These are phyloP conservation scores for Spilosoma lubricipeda DNA, from an alignment of 2,888 invertebrate genomes.

Conservation along the genomic window DNA sequence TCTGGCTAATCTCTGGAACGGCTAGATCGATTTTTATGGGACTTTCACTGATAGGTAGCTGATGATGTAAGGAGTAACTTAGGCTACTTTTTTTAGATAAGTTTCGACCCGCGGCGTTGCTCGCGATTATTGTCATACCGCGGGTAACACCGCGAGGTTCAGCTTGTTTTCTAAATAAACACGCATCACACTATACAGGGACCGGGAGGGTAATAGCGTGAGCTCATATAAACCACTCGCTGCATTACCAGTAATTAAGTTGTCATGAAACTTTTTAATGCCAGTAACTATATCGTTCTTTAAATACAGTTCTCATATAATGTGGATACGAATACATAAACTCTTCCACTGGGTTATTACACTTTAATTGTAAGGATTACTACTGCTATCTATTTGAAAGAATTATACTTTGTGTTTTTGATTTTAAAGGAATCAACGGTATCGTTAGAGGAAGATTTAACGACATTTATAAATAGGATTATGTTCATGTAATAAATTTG, in stretches of 20 bases:
- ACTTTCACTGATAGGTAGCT: too few species aligned
- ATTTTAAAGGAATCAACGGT: background rate
- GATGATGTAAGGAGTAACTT: too few species aligned
- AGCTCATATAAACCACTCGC: background rate
- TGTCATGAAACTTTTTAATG: conserved; percentile 14
- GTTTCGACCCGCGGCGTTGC: too few species aligned
- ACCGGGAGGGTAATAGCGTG: background rate
- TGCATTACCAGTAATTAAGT: conserved; percentile 19
- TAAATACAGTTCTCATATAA: conserved; percentile 4
- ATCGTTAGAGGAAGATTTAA: background rate
- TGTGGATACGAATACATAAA: background rate
- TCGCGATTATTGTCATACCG: too few species aligned
- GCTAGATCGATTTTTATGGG: too few species aligned
- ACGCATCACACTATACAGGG: background rate
- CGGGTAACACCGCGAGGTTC: too few species aligned
- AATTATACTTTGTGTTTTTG: background rate
- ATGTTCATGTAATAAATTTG: background rate
- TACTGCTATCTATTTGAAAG: background rate
- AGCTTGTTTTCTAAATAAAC: background rate
- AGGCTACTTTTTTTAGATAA: too few species aligned
- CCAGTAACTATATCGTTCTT: conserved; percentile 11
- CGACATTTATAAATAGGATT: background rate
- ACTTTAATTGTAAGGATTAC: too few species aligned
- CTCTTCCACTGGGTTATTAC: background rate
- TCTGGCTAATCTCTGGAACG: too few species aligned